Percentiles rank a stretch among this genome's conserved stretches.
phyloP scores from a whole-genome alignment of 2,888 invertebrate genomes.

The Hymenopus coronatus region DNA sequence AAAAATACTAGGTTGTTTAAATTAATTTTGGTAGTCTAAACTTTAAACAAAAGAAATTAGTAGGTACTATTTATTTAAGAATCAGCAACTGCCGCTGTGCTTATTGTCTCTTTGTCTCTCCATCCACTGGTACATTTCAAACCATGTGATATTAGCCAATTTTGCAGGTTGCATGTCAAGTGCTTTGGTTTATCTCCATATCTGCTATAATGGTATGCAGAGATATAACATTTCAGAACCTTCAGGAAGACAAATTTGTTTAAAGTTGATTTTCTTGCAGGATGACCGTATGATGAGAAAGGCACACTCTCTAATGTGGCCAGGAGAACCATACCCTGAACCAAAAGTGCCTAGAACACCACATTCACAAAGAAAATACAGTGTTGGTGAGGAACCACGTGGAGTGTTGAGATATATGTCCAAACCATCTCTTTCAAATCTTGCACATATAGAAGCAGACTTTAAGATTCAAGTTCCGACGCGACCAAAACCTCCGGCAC shows the following conservation, averaged over 20 bases:
- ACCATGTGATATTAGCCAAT: too few species aligned
- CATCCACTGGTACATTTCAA: too few species aligned
- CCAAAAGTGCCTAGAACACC: neutral
- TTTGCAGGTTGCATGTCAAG: too few species aligned
- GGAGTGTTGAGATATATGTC: neutral
- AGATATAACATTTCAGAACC: too few species aligned
- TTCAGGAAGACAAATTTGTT: neutral
- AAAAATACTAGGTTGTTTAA: too few species aligned
- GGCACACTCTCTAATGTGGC: conserved; percentile 8
- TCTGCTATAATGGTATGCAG: too few species aligned
- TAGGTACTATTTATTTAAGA: too few species aligned
- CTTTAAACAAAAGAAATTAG: too few species aligned
- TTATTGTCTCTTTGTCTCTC: too few species aligned
- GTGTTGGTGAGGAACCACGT: neutral
- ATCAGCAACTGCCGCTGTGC: too few species aligned
- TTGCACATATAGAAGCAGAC: neutral
- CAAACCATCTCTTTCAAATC: neutral
- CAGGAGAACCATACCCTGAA: neutral
- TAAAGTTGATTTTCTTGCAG: neutral
- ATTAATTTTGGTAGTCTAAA: too few species aligned
- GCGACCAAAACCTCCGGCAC: neutral
- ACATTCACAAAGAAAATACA: neutral
- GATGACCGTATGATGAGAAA: neutral
- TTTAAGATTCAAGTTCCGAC: neutral
- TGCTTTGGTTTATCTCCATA: too few species aligned